Evolutionary conservation across 2,888 invertebrate species (phyloP).

Genomic region (Rhagophthalmus giganteus): DNA sequence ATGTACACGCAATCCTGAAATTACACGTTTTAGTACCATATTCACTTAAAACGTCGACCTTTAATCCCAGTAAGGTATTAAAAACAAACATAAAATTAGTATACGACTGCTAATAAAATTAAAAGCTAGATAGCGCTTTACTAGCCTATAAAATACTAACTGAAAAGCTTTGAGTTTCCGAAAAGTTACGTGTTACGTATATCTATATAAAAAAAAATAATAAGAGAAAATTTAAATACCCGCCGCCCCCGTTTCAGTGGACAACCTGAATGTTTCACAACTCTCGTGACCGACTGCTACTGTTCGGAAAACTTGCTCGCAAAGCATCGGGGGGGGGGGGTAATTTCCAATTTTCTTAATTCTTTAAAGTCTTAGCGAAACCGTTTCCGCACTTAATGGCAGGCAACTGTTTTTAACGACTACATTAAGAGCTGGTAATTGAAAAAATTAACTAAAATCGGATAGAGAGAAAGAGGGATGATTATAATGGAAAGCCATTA

Average conservation of each 20-base stretch:
- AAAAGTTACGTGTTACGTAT: too few relatives aligned
- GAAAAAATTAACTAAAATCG: constrained; percentile 44
- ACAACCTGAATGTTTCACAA: too few relatives aligned
- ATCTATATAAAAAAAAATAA: too few relatives aligned
- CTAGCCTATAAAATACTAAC: constrained; percentile 10
- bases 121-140: constrained; percentile 12
- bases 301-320: constrained; percentile 17
- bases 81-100: constrained; percentile 26
- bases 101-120: constrained; percentile 17
- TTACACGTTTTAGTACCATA: constrained; percentile 15
- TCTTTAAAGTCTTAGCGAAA: constrained; percentile 35
- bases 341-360: constrained; percentile 42
- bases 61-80: constrained; percentile 19
- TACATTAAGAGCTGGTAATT: constrained; percentile 45
- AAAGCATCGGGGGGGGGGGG: constrained; percentile 18
- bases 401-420: constrained; percentile 48
- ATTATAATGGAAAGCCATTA: constrained; percentile 38
- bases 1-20: constrained; percentile 15
- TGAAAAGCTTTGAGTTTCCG: background rate
- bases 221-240: too few relatives aligned
- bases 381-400: constrained; percentile 44
- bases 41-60: constrained; percentile 13
- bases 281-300: too few relatives aligned
- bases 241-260: too few relatives aligned
- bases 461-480: constrained; percentile 35